Conservation (phyloP, 2,797 vertebrate genomes). For the Pipistrellus kuhlii region DNA sequence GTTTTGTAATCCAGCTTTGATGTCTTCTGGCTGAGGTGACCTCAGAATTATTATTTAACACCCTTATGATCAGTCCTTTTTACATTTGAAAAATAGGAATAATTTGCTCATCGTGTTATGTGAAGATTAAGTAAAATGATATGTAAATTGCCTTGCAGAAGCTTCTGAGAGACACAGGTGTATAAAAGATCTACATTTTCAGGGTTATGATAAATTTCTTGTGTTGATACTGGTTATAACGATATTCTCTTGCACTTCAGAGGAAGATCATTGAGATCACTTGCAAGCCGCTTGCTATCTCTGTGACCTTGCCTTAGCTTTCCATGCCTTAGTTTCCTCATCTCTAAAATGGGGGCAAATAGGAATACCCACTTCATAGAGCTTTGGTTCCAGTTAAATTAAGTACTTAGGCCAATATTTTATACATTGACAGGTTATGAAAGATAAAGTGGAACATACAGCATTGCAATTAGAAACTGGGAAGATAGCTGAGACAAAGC, state of each 20-base stretch:
- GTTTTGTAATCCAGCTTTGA: not conserved
- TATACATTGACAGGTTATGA: too few relatives aligned
- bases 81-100: slow-evolving; percentile 23
- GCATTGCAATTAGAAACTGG: not conserved
- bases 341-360: not conserved
- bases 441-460: not conserved
- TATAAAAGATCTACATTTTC: not conserved
- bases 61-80: not conserved
- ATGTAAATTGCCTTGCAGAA: not conserved
- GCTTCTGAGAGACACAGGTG: not conserved
- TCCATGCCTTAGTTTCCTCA: not conserved
- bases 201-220: not conserved
- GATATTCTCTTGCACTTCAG: not conserved
- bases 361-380: not conserved
- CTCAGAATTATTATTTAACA: slow-evolving; percentile 30
- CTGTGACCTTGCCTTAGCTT: not conserved
- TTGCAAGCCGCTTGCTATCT: not conserved
- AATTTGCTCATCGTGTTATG: not conserved
- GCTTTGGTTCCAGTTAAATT: not conserved
- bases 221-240: not conserved
- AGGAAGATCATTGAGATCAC: not conserved
- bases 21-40: not conserved
- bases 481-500: not conserved
- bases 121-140: not conserved
- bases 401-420: not conserved